phyloP scores from a whole-genome alignment of 2,888 invertebrate genomes.

The Caenorhabditis angaria region DNA sequence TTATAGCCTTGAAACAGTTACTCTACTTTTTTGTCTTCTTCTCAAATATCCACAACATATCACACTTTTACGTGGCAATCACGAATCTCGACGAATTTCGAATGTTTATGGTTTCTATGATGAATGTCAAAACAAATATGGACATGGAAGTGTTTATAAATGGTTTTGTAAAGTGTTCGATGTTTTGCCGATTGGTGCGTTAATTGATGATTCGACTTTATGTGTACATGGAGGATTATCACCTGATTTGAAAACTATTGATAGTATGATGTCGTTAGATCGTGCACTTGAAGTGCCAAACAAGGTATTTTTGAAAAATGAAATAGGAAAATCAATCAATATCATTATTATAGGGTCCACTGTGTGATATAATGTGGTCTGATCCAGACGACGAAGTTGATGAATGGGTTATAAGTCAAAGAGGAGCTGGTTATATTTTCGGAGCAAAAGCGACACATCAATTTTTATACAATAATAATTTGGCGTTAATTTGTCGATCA shows the following conservation, averaged over 20 bases:
- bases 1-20: constrained; percentile 91
- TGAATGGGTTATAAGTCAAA: constrained; percentile 74
- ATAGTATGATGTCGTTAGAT: constrained; percentile 74
- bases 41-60: constrained; percentile 83
- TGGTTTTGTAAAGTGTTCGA: constrained; percentile 91
- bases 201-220: constrained; percentile 94
- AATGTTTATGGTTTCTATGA: constrained; percentile 81
- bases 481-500: constrained; percentile 93
- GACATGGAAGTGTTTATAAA: constrained; percentile 98
- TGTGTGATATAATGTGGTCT: constrained; percentile 98
- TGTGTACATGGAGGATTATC: constrained; percentile 98
- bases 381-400: constrained; percentile 98
- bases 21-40: constrained; percentile 53
- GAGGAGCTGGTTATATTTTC: constrained; percentile 78
- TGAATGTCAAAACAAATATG: constrained; percentile 98
- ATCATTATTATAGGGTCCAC: constrained; percentile 83
- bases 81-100: constrained; percentile 97
- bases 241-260: constrained; percentile 93
- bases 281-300: constrained; percentile 62
- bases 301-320: too few relatives aligned
- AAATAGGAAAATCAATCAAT: too few relatives aligned
- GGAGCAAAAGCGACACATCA: constrained; percentile 87
- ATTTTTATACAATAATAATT: constrained; percentile 90
- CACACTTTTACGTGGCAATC: constrained; percentile 92
- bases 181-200: constrained; percentile 93